A percentile compares a stretch with the other conserved stretches of the same genome.
Conservation (phyloP, 2,113 vertebrate genomes). For the Actenoides lindsayi region DNA sequence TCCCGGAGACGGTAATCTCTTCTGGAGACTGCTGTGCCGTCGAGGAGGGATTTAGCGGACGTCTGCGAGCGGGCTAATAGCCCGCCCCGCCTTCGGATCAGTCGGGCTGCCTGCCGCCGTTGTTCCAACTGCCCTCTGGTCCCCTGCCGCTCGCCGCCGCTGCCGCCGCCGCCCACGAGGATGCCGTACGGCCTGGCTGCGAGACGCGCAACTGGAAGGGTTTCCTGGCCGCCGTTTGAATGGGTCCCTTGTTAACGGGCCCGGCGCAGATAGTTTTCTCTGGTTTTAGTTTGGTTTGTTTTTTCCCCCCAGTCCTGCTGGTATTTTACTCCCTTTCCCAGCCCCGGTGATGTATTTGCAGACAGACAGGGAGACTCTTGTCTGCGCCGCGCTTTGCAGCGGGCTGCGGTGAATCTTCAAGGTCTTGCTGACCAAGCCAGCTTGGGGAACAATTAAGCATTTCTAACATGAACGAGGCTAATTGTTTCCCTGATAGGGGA, state of each 20-base stretch:
- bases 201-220: neutral
- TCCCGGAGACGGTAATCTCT: neutral
- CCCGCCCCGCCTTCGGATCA: neutral
- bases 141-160: neutral
- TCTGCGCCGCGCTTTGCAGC: neutral
- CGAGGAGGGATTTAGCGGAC: neutral
- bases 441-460: conserved; percentile 7
- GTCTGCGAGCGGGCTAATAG: neutral
- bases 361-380: conserved; percentile 34
- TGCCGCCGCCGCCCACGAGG: neutral
- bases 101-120: neutral
- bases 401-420: conserved; percentile 43
- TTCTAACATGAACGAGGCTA: neutral
- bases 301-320: neutral
- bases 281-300: neutral
- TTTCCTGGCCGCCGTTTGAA: neutral
- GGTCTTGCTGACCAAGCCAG: conserved; percentile 42
- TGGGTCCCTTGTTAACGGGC: neutral
- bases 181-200: neutral
- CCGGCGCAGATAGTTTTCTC: neutral
- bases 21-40: neutral
- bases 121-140: neutral
- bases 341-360: neutral
- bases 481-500: neutral
- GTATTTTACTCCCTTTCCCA: conserved; percentile 6